These are phyloP conservation scores for Drosophila kambysellisi DNA, from an alignment of 2,888 invertebrate genomes.

Conservation along the genomic window DNA sequence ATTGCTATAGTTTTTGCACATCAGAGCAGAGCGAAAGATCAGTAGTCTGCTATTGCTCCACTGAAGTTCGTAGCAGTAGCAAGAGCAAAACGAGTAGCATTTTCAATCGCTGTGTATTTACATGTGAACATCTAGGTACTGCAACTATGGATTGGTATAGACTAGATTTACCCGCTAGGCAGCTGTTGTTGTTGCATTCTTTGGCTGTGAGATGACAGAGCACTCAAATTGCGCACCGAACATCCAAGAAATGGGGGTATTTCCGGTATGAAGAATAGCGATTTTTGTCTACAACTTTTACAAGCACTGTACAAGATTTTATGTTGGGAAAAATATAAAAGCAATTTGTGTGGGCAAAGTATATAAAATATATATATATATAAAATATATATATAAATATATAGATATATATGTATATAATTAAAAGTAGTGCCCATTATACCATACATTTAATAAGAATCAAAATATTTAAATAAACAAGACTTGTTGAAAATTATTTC, in stretches of 20 bases:
- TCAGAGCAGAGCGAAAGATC: background rate
- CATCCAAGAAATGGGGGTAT: conserved; percentile 85
- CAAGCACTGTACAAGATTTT: conserved; percentile 81
- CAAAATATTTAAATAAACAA: background rate
- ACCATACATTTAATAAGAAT: conserved; percentile 8
- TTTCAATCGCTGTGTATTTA: background rate
- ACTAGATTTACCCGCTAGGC: conserved; percentile 83
- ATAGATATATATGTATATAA: background rate
- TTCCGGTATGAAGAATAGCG: conserved; percentile 82
- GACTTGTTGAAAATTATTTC: background rate
- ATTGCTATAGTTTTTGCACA: no score
- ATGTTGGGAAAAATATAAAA: conserved; percentile 8
- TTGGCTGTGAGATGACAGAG: conserved; percentile 74
- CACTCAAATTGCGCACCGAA: conserved; percentile 84
- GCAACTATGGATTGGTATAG: conserved; percentile 26
- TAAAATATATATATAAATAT: no score
- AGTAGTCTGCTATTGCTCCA: background rate
- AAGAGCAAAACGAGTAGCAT: background rate
- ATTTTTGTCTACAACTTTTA: conserved; percentile 84
- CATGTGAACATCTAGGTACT: conserved; percentile 13
- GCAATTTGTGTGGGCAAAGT: background rate
- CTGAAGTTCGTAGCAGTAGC: background rate
- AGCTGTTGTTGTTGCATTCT: conserved; percentile 80
- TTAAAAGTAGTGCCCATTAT: conserved; percentile 3
- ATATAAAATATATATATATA: background rate